Evolutionary conservation across 2,888 invertebrate genomes (phyloP).

Genomic region (Euspilapteryx auroguttella): DNA sequence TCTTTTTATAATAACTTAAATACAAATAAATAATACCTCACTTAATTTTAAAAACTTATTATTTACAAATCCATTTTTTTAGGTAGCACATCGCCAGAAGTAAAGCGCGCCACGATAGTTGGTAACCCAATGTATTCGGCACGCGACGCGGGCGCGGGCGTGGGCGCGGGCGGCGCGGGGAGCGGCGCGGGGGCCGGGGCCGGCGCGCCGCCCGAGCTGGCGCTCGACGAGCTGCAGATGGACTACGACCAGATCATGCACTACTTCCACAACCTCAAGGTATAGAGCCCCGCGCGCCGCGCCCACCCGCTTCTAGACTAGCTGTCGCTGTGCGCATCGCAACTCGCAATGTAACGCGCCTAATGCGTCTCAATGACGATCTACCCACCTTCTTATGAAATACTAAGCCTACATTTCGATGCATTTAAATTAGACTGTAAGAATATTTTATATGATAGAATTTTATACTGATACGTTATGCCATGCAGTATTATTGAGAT

Average conservation of each 20-base stretch:
- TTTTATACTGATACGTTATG: slow-evolving; percentile 46
- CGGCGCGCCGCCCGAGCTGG: slow-evolving; percentile 56
- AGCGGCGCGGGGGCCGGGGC: slow-evolving; percentile 24
- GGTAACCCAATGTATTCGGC: slow-evolving; percentile 87
- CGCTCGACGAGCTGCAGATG: slow-evolving; percentile 86
- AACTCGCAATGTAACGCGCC: slow-evolving; percentile 12
- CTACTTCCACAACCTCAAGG: slow-evolving; percentile 97
- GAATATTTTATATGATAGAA: slow-evolving; percentile 44
- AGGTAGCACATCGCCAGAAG: slow-evolving; percentile 61
- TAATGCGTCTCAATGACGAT: slow-evolving; percentile 30
- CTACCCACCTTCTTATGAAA: slow-evolving; percentile 37
- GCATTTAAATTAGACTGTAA: slow-evolving; percentile 41
- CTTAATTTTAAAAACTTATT: no score
- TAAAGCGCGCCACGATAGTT: slow-evolving; percentile 83
- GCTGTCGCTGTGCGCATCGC: slow-evolving; percentile 47
- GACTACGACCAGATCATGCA: slow-evolving; percentile 98
- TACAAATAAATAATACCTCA: no score
- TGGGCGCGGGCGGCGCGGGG: slow-evolving; percentile 24
- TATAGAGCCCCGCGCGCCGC: slow-evolving; percentile 42
- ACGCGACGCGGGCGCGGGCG: slow-evolving; percentile 36
- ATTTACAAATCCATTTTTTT: no score
- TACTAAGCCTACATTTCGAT: slow-evolving; percentile 50
- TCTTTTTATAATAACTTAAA: no score
- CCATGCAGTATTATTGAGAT: slow-evolving; percentile 38
- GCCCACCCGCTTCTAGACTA: slow-evolving; percentile 12